Percentiles rank a stretch among this genome's conserved stretches.
These are phyloP conservation scores for Amaurobius ferox DNA, from an alignment of 2,888 invertebrate species.

Conservation along the genomic window DNA sequence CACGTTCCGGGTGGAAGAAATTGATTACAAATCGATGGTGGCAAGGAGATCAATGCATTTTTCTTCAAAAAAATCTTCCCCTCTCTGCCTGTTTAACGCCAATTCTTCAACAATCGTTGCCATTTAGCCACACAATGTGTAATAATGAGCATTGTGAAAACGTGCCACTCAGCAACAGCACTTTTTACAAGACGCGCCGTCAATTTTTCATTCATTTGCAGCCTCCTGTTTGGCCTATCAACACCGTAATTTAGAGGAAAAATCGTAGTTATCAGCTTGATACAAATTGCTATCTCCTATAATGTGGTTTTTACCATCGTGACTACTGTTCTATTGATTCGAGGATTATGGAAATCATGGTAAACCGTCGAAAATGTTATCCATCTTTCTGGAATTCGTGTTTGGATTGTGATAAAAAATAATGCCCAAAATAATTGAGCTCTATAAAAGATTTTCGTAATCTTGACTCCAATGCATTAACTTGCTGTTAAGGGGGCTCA, in stretches of 20 bases:
- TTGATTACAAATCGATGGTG: constrained; percentile 50
- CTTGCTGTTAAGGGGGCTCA: too few species aligned
- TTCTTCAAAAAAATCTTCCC: constrained; percentile 44
- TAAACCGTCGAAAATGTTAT: neutral
- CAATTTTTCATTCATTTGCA: constrained; percentile 60
- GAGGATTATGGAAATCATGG: neutral
- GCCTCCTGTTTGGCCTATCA: constrained; percentile 63
- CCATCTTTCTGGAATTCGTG: neutral
- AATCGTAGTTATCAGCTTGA: constrained; percentile 24
- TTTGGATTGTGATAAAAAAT: neutral
- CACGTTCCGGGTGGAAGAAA: constrained; percentile 57
- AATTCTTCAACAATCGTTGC: constrained; percentile 61
- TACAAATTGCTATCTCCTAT: constrained; percentile 37
- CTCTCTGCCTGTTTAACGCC: constrained; percentile 49
- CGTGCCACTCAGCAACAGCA: constrained; percentile 44
- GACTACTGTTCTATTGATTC: constrained; percentile 52
- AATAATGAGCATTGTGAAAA: constrained; percentile 68
- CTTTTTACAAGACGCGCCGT: constrained; percentile 22
- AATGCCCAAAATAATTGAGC: neutral
- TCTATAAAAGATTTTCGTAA: too few species aligned
- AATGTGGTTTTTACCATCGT: constrained; percentile 42
- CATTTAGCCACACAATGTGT: constrained; percentile 70
- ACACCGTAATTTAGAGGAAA: constrained; percentile 47
- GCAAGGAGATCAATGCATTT: constrained; percentile 60
- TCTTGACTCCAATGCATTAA: too few species aligned